Evolutionary conservation across 92 coral and sea anemone genomes (phyloP).

Genomic region (Palythoa grandis): DNA sequence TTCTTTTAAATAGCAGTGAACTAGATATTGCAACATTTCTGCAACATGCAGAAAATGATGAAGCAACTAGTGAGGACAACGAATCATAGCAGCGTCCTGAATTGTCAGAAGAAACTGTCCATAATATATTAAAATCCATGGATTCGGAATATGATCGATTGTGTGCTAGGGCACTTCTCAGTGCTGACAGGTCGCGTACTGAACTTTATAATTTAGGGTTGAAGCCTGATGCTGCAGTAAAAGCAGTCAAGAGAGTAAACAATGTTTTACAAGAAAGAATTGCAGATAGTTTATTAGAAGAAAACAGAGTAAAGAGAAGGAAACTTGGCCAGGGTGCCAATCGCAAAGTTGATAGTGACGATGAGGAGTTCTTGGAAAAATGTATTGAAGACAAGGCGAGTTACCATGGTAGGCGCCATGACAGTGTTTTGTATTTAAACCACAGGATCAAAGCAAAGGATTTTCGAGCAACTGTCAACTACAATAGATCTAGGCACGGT

Average conservation of each 20-base stretch:
- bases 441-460: slow-evolving; percentile 57
- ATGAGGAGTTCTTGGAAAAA: slow-evolving; percentile 45
- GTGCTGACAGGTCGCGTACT: slow-evolving; percentile 37
- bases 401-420: slow-evolving; percentile 53
- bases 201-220: not conserved
- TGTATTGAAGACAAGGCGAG: slow-evolving; percentile 46
- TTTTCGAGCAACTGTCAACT: slow-evolving; percentile 52
- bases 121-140: slow-evolving; percentile 48
- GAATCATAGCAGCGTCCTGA: slow-evolving; percentile 37
- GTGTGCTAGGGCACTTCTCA: slow-evolving; percentile 28
- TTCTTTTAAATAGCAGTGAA: slow-evolving; percentile 8
- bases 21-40: slow-evolving; percentile 16
- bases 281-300: slow-evolving; percentile 32
- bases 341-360: slow-evolving; percentile 53
- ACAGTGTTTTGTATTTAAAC: slow-evolving; percentile 30
- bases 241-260: slow-evolving; percentile 41
- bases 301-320: slow-evolving; percentile 58
- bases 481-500: slow-evolving; percentile 26
- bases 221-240: slow-evolving; percentile 48
- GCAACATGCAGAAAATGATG: not conserved
- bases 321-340: slow-evolving; percentile 47
- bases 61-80: slow-evolving; percentile 44
- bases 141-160: slow-evolving; percentile 44
- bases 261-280: slow-evolving; percentile 27
- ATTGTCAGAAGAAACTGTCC: slow-evolving; percentile 28